Evolutionary conservation across 1,140 invertebrate species (phyloP).

Genomic region (Drosophila repletoides): DNA sequence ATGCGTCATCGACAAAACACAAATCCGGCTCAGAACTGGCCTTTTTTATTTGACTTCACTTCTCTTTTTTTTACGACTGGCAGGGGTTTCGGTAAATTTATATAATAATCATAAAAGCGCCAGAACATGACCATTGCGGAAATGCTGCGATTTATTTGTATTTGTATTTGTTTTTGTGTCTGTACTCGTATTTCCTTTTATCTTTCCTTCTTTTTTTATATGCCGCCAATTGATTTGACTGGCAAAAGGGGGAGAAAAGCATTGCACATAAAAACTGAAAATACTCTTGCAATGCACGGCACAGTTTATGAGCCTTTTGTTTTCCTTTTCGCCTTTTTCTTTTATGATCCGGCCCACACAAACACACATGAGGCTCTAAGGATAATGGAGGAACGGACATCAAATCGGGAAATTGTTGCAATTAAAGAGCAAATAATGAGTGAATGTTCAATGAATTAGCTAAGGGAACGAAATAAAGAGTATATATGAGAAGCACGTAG

Average conservation of each 20-base stretch:
- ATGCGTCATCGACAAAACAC: conserved; percentile 51
- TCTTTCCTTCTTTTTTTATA: conserved; percentile 57
- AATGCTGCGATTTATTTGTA: conserved; percentile 76
- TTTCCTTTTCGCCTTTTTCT: conserved; percentile 18
- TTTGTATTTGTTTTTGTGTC: conserved; percentile 52
- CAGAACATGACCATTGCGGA: conserved; percentile 71
- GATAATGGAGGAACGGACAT: conserved; percentile 35
- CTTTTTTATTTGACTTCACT: conserved; percentile 59
- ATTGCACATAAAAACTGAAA: conserved; percentile 68
- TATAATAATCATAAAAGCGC: conserved; percentile 78
- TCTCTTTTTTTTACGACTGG: conserved; percentile 62
- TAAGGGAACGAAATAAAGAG: not conserved
- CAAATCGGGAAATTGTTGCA: conserved; percentile 66
- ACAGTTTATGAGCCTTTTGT: conserved; percentile 50
- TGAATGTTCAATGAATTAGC: conserved; percentile 50
- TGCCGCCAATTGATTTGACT: conserved; percentile 75
- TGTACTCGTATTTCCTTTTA: conserved; percentile 21
- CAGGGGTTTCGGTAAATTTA: conserved; percentile 58
- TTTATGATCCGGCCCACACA: conserved; percentile 41
- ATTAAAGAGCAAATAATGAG: conserved; percentile 74
- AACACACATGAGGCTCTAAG: not conserved
- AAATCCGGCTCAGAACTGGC: conserved; percentile 36
- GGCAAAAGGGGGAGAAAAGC: conserved; percentile 28
- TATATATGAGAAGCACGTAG: not conserved
- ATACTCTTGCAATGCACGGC: conserved; percentile 47